These are phyloP conservation scores for Gonioctena quinquepunctata DNA, from an alignment of 1,140 invertebrate genomes.

Conservation along the genomic window DNA sequence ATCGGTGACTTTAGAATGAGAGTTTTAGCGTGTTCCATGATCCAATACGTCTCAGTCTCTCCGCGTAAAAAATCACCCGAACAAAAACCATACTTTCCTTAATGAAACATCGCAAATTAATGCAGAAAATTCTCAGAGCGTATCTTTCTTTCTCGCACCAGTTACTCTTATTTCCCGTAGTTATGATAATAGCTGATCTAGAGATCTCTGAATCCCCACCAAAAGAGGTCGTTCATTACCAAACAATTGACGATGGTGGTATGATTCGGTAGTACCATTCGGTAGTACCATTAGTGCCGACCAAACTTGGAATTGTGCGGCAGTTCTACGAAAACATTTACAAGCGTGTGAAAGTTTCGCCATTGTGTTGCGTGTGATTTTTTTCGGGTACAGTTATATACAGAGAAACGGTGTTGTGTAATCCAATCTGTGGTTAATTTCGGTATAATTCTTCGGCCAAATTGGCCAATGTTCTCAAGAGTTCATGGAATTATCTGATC, in stretches of 20 bases:
- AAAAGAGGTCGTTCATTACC: slow-evolving; percentile 14
- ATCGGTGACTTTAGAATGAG: no score
- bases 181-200: slow-evolving; percentile 13
- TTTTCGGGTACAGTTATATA: not conserved
- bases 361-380: not conserved
- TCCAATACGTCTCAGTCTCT: no score
- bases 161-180: slow-evolving; percentile 12
- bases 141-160: slow-evolving; percentile 12
- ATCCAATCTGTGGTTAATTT: no score
- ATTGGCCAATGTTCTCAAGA: no score
- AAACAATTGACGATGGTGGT: slow-evolving; percentile 12
- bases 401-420: not conserved
- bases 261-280: no score
- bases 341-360: not conserved
- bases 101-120: slow-evolving; percentile 17
- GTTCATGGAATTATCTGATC: no score
- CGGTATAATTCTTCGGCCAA: no score
- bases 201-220: slow-evolving; percentile 10
- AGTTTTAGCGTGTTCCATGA: no score
- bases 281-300: slow-evolving; percentile 1
- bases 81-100: not conserved
- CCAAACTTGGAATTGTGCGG: not conserved
- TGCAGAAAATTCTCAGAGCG: not conserved
- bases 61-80: no score
- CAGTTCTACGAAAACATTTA: not conserved